Evolutionary conservation across 2,888 invertebrate species (phyloP).

Genomic region (Arrhopalites spinosus): DNA sequence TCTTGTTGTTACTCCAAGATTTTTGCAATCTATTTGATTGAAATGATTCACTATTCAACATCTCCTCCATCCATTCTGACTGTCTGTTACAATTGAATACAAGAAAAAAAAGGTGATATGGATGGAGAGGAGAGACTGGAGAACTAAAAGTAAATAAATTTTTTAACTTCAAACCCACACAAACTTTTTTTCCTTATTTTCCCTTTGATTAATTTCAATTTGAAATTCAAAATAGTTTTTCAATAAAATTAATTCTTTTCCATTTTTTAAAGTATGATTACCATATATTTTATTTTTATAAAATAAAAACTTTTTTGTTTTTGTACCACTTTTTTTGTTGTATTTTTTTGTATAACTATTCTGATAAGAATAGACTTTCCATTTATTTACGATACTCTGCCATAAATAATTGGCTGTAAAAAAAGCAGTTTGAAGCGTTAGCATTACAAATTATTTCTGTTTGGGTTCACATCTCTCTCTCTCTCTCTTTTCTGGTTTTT

Average conservation of each 20-base stretch:
- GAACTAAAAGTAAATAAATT: too few species aligned
- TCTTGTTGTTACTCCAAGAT: not conserved
- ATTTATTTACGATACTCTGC: slow-evolving; percentile 2
- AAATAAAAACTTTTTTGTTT: too few species aligned
- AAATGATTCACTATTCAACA: slow-evolving; percentile 17
- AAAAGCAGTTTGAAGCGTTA: not conserved
- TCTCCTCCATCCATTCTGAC: not conserved
- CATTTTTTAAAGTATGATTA: too few species aligned
- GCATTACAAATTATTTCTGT: not conserved
- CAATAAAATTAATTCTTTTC: too few species aligned
- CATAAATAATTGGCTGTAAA: not conserved
- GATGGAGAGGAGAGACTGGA: too few species aligned
- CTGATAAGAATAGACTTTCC: not conserved
- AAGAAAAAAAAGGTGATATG: not conserved
- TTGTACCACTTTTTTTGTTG: too few species aligned
- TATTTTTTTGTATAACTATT: too few species aligned
- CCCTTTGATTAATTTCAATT: too few species aligned
- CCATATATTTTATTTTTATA: too few species aligned
- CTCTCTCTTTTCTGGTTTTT: not conserved
- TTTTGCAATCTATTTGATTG: slow-evolving; percentile 19
- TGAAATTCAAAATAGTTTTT: too few species aligned
- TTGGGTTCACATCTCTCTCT: not conserved
- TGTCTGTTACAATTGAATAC: not conserved
- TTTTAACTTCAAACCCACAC: too few species aligned
- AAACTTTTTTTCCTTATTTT: too few species aligned